Evolutionary conservation across 2,888 invertebrate species (phyloP).

Genomic region (Zhengitettix transpicula): DNA sequence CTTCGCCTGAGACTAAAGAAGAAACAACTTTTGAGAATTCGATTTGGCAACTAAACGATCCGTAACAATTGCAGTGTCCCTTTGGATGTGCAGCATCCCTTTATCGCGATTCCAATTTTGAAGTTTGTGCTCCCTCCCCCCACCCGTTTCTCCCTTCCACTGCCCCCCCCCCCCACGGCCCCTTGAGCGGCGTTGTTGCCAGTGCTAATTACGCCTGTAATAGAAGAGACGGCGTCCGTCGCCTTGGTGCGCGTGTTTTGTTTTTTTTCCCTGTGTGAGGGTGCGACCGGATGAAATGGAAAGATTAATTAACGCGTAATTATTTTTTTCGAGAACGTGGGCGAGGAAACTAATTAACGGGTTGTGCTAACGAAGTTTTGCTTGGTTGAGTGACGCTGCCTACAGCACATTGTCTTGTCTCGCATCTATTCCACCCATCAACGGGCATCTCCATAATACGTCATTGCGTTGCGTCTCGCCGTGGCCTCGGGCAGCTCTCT

Average conservation of each 20-base stretch:
- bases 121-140: background rate
- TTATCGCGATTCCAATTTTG: background rate
- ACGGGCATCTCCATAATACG: too few relatives aligned
- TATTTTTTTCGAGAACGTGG: slow-evolving; percentile 5
- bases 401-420: background rate
- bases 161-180: background rate
- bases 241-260: slow-evolving; percentile 11
- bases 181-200: background rate
- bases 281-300: slow-evolving; percentile 4
- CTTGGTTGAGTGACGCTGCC: background rate
- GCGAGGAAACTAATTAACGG: background rate
- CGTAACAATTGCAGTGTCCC: too few relatives aligned
- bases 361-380: background rate
- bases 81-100: background rate
- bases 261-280: slow-evolving; percentile 13
- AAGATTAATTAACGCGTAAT: slow-evolving; percentile 11
- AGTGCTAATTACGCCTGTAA: background rate
- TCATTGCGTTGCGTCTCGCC: too few relatives aligned
- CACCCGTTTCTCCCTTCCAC: background rate
- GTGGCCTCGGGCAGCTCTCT: too few relatives aligned
- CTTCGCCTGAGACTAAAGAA: too few relatives aligned
- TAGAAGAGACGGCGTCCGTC: background rate
- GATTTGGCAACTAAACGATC: too few relatives aligned
- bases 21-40: too few relatives aligned
- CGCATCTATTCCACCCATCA: background rate